Base-by-base conservation (phyloP, 2,113 vertebrate species). In the Fulmarus glacialis region DNA sequence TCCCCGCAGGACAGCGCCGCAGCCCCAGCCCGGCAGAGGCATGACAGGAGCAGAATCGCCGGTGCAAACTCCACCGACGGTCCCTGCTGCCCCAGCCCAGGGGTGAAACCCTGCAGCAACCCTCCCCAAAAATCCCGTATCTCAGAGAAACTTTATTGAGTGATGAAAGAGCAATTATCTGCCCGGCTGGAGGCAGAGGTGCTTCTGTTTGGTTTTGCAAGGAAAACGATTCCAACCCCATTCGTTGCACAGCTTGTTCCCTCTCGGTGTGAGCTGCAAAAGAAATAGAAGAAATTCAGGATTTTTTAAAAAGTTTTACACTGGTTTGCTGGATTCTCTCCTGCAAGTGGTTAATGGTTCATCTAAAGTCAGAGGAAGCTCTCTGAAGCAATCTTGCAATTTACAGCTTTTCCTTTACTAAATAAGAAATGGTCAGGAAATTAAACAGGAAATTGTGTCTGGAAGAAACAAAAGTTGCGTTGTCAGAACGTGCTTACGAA, bases 371-470 rank as follows among this genome's bases (percentile, higher is more conserved):
- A 87, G 73, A 68, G 90, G 71, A 96, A 97, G 90, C 55, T 82
- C 79, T 95, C 84, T 53, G 71, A 89, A 94, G 66, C 84, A 91
- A 93, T 80, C 70, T 87, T 90, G 74, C 84, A 91, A 90, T 97
- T 97, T 97, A 96, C 93, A 97, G 74, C 87, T 97, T 96, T 93
- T 89, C 78, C 84, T 85, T 84, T 74, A 48, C 89, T 77, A 77
- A 94, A 50, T 82, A 88, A 97, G 90, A 95, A 97, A 94, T 3
- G 6, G 90, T 38, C 97, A 95, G 97, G 95, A 97, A 96, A 96
- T 97, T 81, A 96, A 94, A 95, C 94, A 96, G 97, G 96, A 97
- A 96, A 97, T 96, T 95, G 93, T 91, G 93, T 96, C 96, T 97
- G 84, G 95, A 94, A 96, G 81, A 93, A 95, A 95, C 90, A 96